Conservation (phyloP, 2,888 invertebrate species). For the Erebia ligea region DNA sequence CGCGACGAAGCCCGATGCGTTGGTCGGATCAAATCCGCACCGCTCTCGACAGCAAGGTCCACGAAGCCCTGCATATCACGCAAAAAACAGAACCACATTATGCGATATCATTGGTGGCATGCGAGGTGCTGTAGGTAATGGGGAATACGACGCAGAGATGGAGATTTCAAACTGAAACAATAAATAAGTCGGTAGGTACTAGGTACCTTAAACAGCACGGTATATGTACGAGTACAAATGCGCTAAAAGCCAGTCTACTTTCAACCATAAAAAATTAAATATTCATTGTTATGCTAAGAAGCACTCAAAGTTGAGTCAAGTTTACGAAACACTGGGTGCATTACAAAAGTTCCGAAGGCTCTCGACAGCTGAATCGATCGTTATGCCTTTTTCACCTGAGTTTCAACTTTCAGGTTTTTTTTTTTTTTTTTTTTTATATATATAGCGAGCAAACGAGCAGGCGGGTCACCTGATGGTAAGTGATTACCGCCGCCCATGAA, state of each 20-base stretch:
- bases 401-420: slow-evolving; percentile 8
- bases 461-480: no score
- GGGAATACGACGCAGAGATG: no score
- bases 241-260: slow-evolving; percentile 37
- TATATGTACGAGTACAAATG: slow-evolving; percentile 18
- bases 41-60: no score
- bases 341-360: slow-evolving; percentile 42
- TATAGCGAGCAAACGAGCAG: no score
- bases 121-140: no score
- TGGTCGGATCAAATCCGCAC: no score
- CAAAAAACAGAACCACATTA: no score
- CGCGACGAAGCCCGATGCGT: no score
- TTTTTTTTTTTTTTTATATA: no score
- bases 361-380: slow-evolving; percentile 39
- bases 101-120: no score
- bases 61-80: no score
- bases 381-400: slow-evolving; percentile 34
- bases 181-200: background rate
- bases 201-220: background rate
- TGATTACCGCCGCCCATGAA: no score
- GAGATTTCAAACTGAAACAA: background rate
- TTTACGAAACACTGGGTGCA: slow-evolving; percentile 40
- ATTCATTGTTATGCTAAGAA: slow-evolving; percentile 48
- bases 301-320: slow-evolving; percentile 45
- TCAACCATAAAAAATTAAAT: slow-evolving; percentile 45